phyloP scores from a whole-genome alignment of 2,888 invertebrate genomes.

The Tachystola acroxantha region DNA sequence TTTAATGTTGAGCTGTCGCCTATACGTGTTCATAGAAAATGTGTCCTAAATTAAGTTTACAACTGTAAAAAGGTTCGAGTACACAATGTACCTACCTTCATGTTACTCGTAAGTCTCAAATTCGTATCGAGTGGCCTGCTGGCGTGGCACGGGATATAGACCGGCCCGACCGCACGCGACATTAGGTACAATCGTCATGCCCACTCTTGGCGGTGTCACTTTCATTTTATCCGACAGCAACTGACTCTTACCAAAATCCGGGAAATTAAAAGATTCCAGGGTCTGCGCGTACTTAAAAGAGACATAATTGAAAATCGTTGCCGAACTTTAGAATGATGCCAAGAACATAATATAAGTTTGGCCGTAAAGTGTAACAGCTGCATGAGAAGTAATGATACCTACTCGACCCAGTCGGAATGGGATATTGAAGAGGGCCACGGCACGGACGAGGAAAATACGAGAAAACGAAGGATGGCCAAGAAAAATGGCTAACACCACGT shows the following conservation, averaged over 20 bases:
- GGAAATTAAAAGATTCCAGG: not conserved
- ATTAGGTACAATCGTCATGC: not conserved
- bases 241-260: not conserved
- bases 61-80: too few species aligned
- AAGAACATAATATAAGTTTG: slow-evolving; percentile 64
- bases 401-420: slow-evolving; percentile 42
- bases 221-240: not conserved
- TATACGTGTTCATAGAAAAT: too few species aligned
- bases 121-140: too few species aligned
- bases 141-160: not conserved
- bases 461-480: slow-evolving; percentile 35
- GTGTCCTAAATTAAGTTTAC: too few species aligned
- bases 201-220: not conserved
- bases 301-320: slow-evolving; percentile 42
- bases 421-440: slow-evolving; percentile 46
- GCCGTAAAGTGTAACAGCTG: slow-evolving; percentile 70
- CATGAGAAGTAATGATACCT: slow-evolving; percentile 57
- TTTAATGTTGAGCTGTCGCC: too few species aligned
- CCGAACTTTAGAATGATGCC: slow-evolving; percentile 55
- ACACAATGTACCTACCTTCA: too few species aligned
- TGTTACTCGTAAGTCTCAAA: too few species aligned
- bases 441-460: slow-evolving; percentile 39
- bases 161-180: not conserved
- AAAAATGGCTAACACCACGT: slow-evolving; percentile 36
- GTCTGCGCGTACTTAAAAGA: slow-evolving; percentile 3